Evolutionary conservation across 2,888 invertebrate species (phyloP), one percentile per base, ranked within the genome.

Genomic region (Cantharis nigra): DNA sequence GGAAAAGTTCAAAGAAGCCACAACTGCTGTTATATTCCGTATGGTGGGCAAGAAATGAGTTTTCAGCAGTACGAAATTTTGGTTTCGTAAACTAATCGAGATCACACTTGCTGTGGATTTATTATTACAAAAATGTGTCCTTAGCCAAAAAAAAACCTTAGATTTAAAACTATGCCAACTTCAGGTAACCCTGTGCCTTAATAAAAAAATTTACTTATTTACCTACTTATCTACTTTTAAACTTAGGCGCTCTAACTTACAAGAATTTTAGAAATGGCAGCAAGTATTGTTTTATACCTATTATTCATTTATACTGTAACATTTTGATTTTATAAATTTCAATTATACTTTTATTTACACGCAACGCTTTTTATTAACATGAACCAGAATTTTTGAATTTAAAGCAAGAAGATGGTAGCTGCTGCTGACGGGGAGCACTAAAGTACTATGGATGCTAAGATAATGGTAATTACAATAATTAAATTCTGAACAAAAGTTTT

Each of bases 1-100:
- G 96, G 96, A 84, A 96, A 97, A 89, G 93, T 97, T 3, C 96
- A 97, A 84, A 93, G 93, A 62, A 95, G 95, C 11, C 96, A 96
- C 85, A 94, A 92, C 23, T 93, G 93, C 74, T 93, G 94, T 87
- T 97, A 97, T 91, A 95, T 97, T 88, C 92, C 96, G n/a, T 97
- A 92, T 86, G 95, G 90, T 0, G 96, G 96, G 63, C 91, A 93
- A 83, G 97, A 97, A 87, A 87, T 96, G 75, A 92, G 93, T 71
- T 95, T 93, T 90, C 91, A 92, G n/a, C 94, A 95, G 71, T 97
- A 94, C 86, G 96, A 97, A 90, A 89, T 97, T 83, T 92, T 96
- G 78, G 89, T 92, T 77, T 86, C 87, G 78, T 88, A 89, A 84
- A 26, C 23, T 11, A n/a, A 23, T 26, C 26, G 4, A 20, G 26